Evolutionary conservation across 2,888 invertebrate species (phyloP).

Genomic region (Noctua fimbriata): DNA sequence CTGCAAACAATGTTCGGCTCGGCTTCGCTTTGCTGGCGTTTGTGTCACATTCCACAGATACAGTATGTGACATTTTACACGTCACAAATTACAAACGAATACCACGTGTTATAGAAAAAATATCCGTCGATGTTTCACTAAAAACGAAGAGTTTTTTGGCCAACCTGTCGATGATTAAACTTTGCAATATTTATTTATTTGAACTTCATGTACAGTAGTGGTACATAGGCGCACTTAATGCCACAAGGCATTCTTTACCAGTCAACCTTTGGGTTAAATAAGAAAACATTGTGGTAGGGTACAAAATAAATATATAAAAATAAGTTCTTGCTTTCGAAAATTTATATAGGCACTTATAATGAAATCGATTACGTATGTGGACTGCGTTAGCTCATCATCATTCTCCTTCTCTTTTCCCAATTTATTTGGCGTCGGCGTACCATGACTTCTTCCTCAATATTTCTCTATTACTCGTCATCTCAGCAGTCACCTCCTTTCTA

Average conservation of each 20-base stretch:
- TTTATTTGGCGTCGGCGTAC: not conserved
- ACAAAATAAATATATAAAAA: too few relatives aligned
- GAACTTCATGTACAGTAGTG: too few relatives aligned
- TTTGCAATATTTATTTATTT: too few relatives aligned
- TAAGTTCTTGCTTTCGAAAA: too few relatives aligned
- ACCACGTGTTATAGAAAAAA: not conserved
- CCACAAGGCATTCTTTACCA: too few relatives aligned
- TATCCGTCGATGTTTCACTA: not conserved
- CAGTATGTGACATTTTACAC: not conserved
- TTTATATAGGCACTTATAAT: too few relatives aligned
- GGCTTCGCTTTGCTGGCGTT: constrained; percentile 6
- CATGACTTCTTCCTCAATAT: not conserved
- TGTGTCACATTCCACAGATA: constrained; percentile 15
- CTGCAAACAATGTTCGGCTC: not conserved
- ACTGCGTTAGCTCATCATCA: not conserved
- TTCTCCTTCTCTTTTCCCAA: not conserved
- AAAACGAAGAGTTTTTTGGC: not conserved
- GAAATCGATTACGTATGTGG: too few relatives aligned
- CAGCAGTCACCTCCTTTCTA: not conserved
- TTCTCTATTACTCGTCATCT: not conserved
- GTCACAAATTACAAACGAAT: not conserved
- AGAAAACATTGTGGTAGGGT: too few relatives aligned
- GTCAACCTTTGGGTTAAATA: too few relatives aligned
- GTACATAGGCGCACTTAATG: too few relatives aligned
- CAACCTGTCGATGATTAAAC: not conserved